Evolutionary conservation across 2,797 vertebrate species (phyloP).

Genomic region (Sebastes umbrosus): DNA sequence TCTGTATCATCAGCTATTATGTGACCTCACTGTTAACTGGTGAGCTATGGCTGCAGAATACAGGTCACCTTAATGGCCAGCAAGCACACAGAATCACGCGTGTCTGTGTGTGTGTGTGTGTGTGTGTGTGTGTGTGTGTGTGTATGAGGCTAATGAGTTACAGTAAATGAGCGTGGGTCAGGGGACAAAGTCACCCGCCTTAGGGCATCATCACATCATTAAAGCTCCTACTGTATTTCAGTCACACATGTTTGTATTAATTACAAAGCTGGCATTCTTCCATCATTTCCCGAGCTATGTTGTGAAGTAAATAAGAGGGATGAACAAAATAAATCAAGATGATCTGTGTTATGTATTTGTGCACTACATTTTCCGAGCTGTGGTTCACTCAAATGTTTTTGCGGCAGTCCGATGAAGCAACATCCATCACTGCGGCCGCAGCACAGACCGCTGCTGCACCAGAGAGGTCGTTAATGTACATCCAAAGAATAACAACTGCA

Average conservation of each 20-base stretch:
- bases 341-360: neutral
- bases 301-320: neutral
- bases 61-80: neutral
- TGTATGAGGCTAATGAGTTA: constrained; percentile 12
- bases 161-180: constrained; percentile 7
- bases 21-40: neutral
- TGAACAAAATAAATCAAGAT: neutral
- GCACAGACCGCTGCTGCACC: constrained; percentile 16
- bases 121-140: neutral
- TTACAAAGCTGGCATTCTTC: neutral
- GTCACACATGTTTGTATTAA: constrained; percentile 7
- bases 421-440: constrained; percentile 25
- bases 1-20: neutral
- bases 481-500: constrained; percentile 37
- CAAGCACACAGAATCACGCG: neutral
- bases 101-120: too few species aligned
- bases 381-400: neutral
- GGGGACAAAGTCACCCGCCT: neutral
- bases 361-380: neutral
- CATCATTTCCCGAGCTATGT: neutral
- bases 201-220: constrained; percentile 25
- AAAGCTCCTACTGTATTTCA: neutral
- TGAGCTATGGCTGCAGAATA: neutral
- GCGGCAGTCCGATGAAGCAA: neutral
- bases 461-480: constrained; percentile 38